phyloP scores from a whole-genome alignment of 2,797 vertebrate species.

The Aldrovandia affinis region DNA sequence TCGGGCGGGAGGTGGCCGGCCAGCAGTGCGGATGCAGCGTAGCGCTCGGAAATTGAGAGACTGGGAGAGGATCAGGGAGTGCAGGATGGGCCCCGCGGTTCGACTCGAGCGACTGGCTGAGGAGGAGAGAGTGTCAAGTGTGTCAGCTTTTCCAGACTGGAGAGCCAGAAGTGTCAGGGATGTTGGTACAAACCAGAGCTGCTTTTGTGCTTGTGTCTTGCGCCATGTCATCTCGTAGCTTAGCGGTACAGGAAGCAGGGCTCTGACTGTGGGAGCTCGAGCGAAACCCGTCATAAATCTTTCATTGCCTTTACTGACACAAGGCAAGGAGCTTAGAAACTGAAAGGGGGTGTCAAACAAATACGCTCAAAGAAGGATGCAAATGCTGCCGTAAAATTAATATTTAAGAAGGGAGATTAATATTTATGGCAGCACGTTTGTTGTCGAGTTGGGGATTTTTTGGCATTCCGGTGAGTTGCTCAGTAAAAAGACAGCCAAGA shows the following conservation, averaged over 20 bases:
- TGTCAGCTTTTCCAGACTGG: background rate
- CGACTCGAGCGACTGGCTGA: background rate
- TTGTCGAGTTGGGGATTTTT: constrained; percentile 37
- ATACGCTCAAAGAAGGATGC: constrained; percentile 56
- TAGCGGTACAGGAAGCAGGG: background rate
- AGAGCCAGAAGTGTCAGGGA: background rate
- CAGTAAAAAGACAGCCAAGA: constrained; percentile 16
- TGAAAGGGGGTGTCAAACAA: constrained; percentile 49
- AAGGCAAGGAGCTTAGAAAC: constrained; percentile 47
- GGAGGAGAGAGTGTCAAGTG: background rate
- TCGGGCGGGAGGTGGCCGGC: background rate
- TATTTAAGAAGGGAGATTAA: constrained; percentile 57
- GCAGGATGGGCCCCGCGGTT: background rate
- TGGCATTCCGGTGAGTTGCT: constrained; percentile 26
- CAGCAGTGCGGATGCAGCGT: background rate
- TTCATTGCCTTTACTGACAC: constrained; percentile 51
- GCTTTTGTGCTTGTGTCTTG: background rate
- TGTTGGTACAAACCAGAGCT: background rate
- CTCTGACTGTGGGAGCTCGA: constrained; percentile 28
- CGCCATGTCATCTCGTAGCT: constrained; percentile 11
- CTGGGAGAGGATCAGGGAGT: background rate
- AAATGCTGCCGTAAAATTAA: constrained; percentile 53
- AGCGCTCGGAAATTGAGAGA: background rate
- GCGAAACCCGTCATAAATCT: constrained; percentile 54
- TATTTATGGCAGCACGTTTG: constrained; percentile 51